A percentile compares a stretch with the other conserved stretches of the same genome.
These are phyloP conservation scores for Cryptocephalus primarius DNA, from an alignment of 2,888 invertebrate species.

Conservation along the genomic window DNA sequence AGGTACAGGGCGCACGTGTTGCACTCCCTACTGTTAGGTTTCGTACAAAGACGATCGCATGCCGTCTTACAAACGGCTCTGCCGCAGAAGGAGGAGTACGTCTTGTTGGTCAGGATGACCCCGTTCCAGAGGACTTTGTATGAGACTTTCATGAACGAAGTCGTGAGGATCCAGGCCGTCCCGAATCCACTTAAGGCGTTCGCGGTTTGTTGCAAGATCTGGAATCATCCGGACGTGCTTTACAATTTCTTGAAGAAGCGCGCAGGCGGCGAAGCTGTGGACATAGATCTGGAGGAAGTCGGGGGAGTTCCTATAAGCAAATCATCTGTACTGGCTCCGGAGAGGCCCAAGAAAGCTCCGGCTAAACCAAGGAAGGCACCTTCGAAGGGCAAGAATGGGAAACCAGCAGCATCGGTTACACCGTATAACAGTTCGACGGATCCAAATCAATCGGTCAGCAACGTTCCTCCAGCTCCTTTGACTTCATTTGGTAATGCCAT, in stretches of 20 bases:
- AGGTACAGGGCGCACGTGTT: constrained; percentile 90
- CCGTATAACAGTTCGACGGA: constrained; percentile 32
- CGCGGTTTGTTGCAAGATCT: constrained; percentile 96
- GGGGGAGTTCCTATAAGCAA: constrained; percentile 34
- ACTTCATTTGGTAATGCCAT: constrained; percentile 14
- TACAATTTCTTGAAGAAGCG: constrained; percentile 80
- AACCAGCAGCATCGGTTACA: constrained; percentile 45
- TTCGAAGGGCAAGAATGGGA: constrained; percentile 33
- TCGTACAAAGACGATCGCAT: constrained; percentile 89
- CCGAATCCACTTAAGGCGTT: constrained; percentile 96
- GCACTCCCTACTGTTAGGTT: constrained; percentile 87
- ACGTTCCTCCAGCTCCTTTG: constrained; percentile 8
- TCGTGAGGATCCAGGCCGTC: constrained; percentile 72
- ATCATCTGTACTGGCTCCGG: constrained; percentile 18
- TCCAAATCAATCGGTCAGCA: constrained; percentile 1
- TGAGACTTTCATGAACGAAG: constrained; percentile 87
- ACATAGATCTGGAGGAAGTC: constrained; percentile 72
- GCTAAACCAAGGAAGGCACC: constrained; percentile 35
- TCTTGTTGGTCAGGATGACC: constrained; percentile 79
- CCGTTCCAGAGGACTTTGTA: constrained; percentile 83
- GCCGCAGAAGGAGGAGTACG: constrained; percentile 92
- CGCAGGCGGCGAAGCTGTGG: constrained; percentile 64
- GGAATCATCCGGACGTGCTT: constrained; percentile 90
- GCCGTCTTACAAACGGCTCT: constrained; percentile 84
- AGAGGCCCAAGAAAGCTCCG: constrained; percentile 29